Percentiles rank a stretch among this genome's conserved stretches.
Conservation (phyloP, 2,797 vertebrate genomes). For the Periparus ater region DNA sequence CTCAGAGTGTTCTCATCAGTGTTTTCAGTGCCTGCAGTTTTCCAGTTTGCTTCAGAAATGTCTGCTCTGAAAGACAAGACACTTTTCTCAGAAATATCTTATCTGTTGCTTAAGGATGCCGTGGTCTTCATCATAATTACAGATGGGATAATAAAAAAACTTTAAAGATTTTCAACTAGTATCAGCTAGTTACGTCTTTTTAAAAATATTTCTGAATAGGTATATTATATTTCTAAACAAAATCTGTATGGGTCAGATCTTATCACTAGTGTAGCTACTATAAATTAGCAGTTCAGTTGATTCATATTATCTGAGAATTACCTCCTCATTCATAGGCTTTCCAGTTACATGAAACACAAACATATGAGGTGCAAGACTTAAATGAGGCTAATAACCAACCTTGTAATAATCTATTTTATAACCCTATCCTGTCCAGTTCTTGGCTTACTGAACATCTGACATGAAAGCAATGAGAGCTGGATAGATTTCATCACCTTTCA, state of each 20-base stretch:
- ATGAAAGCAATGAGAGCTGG: neutral
- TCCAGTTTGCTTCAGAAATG: neutral
- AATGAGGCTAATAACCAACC: neutral
- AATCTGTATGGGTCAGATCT: neutral
- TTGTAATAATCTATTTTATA: neutral
- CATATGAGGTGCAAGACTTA: neutral
- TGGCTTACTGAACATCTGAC: neutral
- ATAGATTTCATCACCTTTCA: neutral
- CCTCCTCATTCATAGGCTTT: neutral
- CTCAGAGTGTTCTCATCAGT: no score
- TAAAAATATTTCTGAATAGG: neutral
- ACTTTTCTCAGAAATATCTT: neutral
- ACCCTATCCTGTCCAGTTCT: neutral
- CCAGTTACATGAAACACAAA: neutral
- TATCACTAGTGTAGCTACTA: neutral
- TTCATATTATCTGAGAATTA: neutral
- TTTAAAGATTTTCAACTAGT: neutral
- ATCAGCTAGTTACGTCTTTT: neutral
- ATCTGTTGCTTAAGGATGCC: neutral
- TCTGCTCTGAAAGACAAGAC: neutral
- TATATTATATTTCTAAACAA: neutral
- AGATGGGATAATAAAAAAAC: neutral
- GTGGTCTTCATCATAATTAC: neutral
- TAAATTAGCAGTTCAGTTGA: neutral
- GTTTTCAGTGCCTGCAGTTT: neutral